Percentiles rank a stretch among this genome's conserved stretches.
phyloP scores from a whole-genome alignment of 1,140 invertebrate genomes.

The Latrodectus geometricus region DNA sequence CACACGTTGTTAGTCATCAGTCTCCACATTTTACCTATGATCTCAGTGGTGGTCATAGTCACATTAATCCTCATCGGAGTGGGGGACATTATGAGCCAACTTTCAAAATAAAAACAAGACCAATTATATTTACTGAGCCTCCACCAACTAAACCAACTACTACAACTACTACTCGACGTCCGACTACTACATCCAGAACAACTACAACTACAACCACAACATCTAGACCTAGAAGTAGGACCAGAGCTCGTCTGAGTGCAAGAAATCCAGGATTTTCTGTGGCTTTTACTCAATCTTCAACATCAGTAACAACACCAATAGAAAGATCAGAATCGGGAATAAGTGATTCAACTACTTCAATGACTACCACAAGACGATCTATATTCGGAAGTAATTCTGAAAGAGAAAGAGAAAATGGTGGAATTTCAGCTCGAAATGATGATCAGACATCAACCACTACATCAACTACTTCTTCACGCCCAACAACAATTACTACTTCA shows the following conservation, averaged over 20 bases:
- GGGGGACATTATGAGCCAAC: constrained; percentile 49
- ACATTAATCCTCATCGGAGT: constrained; percentile 51
- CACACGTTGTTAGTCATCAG: neutral
- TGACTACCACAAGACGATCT: constrained; percentile 35
- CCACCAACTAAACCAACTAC: constrained; percentile 32
- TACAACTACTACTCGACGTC: constrained; percentile 17
- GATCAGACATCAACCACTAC: constrained; percentile 9
- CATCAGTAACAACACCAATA: constrained; percentile 30
- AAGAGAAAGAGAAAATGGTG: constrained; percentile 31
- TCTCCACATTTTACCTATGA: constrained; percentile 24
- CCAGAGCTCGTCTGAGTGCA: constrained; percentile 29
- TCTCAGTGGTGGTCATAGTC: constrained; percentile 35
- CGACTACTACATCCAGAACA: constrained; percentile 19
- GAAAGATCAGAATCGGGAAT: constrained; percentile 8
- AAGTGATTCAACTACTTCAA: constrained; percentile 9
- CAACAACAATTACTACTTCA: no score
- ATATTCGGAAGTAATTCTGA: constrained; percentile 36
- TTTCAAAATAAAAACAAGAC: constrained; percentile 53
- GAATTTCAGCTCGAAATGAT: constrained; percentile 20
- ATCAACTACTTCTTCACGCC: neutral
- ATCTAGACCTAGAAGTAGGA: constrained; percentile 8
- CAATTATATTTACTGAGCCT: constrained; percentile 50
- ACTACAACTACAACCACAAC: constrained; percentile 42
- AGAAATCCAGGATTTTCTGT: constrained; percentile 49
- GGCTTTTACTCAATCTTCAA: constrained; percentile 38